Evolutionary conservation across 2,888 invertebrate genomes (phyloP), one percentile per base, ranked within the genome.

Genomic region (Mesochorus sp.): DNA sequence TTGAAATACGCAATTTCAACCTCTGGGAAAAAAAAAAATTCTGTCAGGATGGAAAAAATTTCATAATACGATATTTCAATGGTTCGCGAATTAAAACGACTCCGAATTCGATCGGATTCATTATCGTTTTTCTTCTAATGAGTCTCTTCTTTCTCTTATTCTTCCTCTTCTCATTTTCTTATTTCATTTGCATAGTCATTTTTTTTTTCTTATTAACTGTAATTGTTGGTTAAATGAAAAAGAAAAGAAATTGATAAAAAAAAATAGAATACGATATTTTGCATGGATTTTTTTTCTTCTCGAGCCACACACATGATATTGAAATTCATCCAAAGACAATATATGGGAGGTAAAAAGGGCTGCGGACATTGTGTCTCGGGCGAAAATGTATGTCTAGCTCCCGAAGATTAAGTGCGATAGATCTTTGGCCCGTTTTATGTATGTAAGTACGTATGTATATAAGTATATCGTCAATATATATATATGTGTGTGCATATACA

Each of bases 1-100:
- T n/a, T n/a, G 44, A 75, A 67, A 75, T 44, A 68, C 62, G 79
- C 68, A 68, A 76, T 80, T 76, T 73, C 19, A 53, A 3, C 26
- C 37, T 14, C 37, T 14, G 10, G 8, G 39, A 39, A 31, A 28
- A 37, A 51, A 44, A 34, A 37, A 51, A 44, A 34, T 61, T 37
- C 42, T 8, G 17, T 37, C 4, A 6, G 8, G 34, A 1, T 14
- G 21, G 17, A 34, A 55, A 28, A n/a, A 62, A 51, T 57, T 67
- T 26, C 47, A 26, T 64, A n/a, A n/a, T n/a, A n/a, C n/a, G n/a
- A n/a, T 26, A 28, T 53, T 55, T 68, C 47, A 21, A 47, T 21
- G 8, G 47, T 10, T 21, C 8, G 12, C 0, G n/a, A n/a, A n/a
- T n/a, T n/a, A n/a, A n/a, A n/a, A n/a, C n/a, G n/a, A n/a, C n/a